phyloP scores from a whole-genome alignment of 2,797 vertebrate species.

The Sparus aurata region DNA sequence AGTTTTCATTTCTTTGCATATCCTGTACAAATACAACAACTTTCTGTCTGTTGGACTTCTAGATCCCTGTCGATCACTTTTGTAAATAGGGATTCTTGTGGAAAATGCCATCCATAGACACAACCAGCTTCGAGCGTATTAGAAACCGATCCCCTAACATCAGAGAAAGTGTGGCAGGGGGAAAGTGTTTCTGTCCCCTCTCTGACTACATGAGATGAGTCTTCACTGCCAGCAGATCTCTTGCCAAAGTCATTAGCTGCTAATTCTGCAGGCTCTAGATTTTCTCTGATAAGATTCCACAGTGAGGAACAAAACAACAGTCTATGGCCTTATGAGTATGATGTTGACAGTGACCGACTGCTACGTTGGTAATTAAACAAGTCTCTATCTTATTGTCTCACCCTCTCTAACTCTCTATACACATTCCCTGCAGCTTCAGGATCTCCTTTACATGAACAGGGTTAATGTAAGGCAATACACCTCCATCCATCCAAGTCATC shows the following conservation, averaged over 20 bases:
- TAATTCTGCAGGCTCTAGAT: conserved; percentile 64
- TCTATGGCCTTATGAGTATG: not conserved
- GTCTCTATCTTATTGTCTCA: conserved; percentile 32
- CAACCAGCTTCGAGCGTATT: not conserved
- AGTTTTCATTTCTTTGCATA: too few species aligned
- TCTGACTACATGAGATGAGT: conserved; percentile 44
- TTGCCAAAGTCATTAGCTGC: conserved; percentile 67
- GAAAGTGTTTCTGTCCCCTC: conserved; percentile 43
- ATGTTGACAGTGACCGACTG: not conserved
- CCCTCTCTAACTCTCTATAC: conserved; percentile 27
- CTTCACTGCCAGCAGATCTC: conserved; percentile 44
- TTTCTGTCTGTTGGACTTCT: too few species aligned
- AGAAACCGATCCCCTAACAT: conserved; percentile 12
- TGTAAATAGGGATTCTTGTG: not conserved
- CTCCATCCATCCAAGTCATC: conserved; percentile 71
- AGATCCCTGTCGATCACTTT: too few species aligned
- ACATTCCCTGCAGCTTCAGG: conserved; percentile 43
- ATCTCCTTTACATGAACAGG: conserved; percentile 58
- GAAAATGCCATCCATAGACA: conserved; percentile 1
- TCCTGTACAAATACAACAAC: too few species aligned
- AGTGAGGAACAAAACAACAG: conserved; percentile 28
- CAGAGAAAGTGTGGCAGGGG: conserved; percentile 37
- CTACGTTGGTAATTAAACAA: conserved; percentile 46
- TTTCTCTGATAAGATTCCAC: conserved; percentile 56
- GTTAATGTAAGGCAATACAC: conserved; percentile 78